A percentile compares a stretch with the other conserved stretches of the same genome.
Conservation (phyloP, 2,113 vertebrate genomes). For the Polypterus senegalus region DNA sequence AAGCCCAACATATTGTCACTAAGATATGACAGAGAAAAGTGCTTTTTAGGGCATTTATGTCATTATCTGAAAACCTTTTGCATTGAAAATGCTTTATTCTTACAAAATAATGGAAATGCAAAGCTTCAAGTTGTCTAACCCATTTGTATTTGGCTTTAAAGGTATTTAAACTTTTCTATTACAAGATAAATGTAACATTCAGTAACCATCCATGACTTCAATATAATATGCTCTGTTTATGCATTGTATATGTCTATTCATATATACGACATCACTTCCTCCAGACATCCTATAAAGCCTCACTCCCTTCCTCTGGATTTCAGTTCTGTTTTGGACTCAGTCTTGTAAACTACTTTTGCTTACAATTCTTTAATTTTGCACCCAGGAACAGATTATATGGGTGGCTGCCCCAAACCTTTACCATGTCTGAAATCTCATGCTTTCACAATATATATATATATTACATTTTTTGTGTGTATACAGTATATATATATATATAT, state of each 20-base stretch:
- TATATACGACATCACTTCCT: background rate
- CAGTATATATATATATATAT: no score
- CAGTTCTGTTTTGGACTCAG: no score
- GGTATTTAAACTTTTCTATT: slow-evolving; percentile 17
- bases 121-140: slow-evolving; percentile 17
- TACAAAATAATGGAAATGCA: slow-evolving; percentile 24
- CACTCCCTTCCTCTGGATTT: no score
- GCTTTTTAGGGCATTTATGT: slow-evolving; percentile 19
- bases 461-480: no score
- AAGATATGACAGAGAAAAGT: slow-evolving; percentile 30
- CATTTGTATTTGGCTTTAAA: slow-evolving; percentile 18
- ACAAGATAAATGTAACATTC: slow-evolving; percentile 34
- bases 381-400: no score
- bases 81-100: slow-evolving; percentile 18
- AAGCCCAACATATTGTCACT: slow-evolving; percentile 11
- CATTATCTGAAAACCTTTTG: slow-evolving; percentile 35
- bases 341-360: no score
- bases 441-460: no score
- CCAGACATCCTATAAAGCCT: no score
- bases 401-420: no score
- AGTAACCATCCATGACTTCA: slow-evolving; percentile 22
- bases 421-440: no score
- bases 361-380: no score
- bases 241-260: background rate
- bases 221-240: slow-evolving; percentile 25